These are phyloP conservation scores for Cylas formicarius DNA, from an alignment of 1,140 invertebrate genomes.

Conservation along the genomic window DNA sequence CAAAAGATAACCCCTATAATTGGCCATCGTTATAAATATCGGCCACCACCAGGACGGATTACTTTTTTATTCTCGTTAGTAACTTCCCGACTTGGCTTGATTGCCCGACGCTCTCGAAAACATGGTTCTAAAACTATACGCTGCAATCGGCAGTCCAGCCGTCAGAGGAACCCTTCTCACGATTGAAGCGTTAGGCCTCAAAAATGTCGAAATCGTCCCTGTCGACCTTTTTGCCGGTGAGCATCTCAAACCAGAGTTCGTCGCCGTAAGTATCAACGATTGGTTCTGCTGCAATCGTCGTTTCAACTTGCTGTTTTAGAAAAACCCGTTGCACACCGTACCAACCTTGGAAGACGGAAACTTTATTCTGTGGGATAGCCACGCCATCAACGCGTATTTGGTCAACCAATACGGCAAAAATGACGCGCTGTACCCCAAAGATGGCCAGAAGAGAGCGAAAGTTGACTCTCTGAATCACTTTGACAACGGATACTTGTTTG, in stretches of 20 bases:
- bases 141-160: conserved; percentile 45
- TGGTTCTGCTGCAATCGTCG: too few species aligned
- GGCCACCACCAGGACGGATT: too few species aligned
- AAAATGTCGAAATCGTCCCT: conserved; percentile 52
- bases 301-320: too few species aligned
- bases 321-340: conserved; percentile 60
- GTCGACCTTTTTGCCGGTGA: conserved; percentile 55
- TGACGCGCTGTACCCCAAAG: conserved; percentile 49
- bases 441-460: conserved; percentile 46
- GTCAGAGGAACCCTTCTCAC: conserved; percentile 52
- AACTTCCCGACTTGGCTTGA: too few species aligned
- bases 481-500: conserved; percentile 47
- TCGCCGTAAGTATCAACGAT: conserved; percentile 60
- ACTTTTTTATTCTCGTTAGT: too few species aligned
- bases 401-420: conserved; percentile 48
- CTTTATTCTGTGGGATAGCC: conserved; percentile 59
- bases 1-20: too few species aligned
- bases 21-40: too few species aligned
- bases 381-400: conserved; percentile 54
- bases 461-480: conserved; percentile 52
- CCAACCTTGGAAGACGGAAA: conserved; percentile 61
- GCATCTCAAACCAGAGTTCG: conserved; percentile 56
- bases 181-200: conserved; percentile 54
- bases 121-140: conserved; percentile 39
- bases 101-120: conserved; percentile 40